A percentile compares a stretch with the other conserved stretches of the same genome.
These are phyloP conservation scores for Acrossocheilus wenchowensis DNA, from an alignment of 2,797 vertebrate genomes.

Conservation along the genomic window DNA sequence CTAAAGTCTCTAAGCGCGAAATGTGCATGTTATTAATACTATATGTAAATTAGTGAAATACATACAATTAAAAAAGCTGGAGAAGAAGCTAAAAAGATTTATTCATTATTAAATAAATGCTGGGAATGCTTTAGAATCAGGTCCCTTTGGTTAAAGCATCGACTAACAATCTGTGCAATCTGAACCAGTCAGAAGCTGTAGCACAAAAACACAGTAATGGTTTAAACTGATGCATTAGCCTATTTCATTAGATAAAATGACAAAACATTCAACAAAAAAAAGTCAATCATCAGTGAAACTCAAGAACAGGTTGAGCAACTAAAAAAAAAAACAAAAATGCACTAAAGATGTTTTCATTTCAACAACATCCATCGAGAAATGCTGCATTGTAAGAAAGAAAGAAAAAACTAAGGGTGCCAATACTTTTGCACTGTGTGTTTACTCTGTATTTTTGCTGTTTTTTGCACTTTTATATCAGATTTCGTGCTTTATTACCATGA, in stretches of 20 bases:
- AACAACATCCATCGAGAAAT: too few species aligned
- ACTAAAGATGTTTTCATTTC: too few species aligned
- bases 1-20: background rate
- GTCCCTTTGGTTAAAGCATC: too few species aligned
- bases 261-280: background rate
- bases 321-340: too few species aligned
- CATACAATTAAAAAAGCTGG: too few species aligned
- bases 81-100: too few species aligned
- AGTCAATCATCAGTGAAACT: background rate
- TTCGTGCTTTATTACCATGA: too few species aligned
- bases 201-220: background rate
- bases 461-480: background rate
- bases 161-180: too few species aligned
- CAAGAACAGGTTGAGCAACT: too few species aligned
- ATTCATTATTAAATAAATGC: too few species aligned
- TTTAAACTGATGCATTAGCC: background rate
- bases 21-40: background rate
- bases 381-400: background rate
- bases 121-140: too few species aligned
- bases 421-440: background rate
- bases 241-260: background rate
- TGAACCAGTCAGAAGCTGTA: too few species aligned
- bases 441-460: background rate
- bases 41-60: background rate
- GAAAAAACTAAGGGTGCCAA: background rate